A percentile compares a stretch with the other conserved stretches of the same genome.
phyloP scores from a whole-genome alignment of 2,797 vertebrate genomes.

The Petrocephalus sullivani region DNA sequence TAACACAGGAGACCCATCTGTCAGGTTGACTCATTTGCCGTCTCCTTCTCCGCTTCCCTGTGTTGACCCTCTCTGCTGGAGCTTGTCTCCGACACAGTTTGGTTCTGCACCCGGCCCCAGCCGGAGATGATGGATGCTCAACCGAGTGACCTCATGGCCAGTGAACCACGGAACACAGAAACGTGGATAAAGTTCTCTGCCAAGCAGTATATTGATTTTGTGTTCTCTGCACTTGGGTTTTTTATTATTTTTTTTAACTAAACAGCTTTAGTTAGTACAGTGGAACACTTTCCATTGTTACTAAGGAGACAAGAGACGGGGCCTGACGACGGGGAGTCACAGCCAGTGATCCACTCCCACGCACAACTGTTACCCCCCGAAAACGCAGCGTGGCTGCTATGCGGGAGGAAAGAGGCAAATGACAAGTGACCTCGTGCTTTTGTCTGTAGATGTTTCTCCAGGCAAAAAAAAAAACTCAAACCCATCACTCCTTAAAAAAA shows the following conservation, averaged over 20 bases:
- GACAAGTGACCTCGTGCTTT: slow-evolving; percentile 44
- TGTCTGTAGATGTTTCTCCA: slow-evolving; percentile 32
- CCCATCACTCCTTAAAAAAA: not conserved
- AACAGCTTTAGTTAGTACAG: slow-evolving; percentile 53
- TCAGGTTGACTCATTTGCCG: slow-evolving; percentile 52
- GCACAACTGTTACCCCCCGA: slow-evolving; percentile 49
- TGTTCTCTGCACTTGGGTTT: slow-evolving; percentile 52
- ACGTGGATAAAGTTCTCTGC: slow-evolving; percentile 58
- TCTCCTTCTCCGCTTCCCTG: slow-evolving; percentile 26
- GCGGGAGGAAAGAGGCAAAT: slow-evolving; percentile 31
- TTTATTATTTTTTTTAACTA: slow-evolving; percentile 17
- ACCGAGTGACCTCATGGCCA: slow-evolving; percentile 56
- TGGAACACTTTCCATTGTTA: slow-evolving; percentile 53
- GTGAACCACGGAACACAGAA: slow-evolving; percentile 55
- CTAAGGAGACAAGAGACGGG: slow-evolving; percentile 54
- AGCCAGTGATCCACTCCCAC: slow-evolving; percentile 47
- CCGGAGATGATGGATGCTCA: slow-evolving; percentile 58
- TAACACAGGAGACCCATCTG: slow-evolving; percentile 42
- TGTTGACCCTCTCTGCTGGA: slow-evolving; percentile 40
- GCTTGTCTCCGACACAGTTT: slow-evolving; percentile 43
- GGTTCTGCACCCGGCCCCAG: slow-evolving; percentile 44
- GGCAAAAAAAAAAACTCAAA: not conserved
- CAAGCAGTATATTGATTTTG: slow-evolving; percentile 67
- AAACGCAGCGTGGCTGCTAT: slow-evolving; percentile 40
- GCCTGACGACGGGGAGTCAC: slow-evolving; percentile 36